Evolutionary conservation across 2,888 invertebrate genomes (phyloP).

Genomic region (Chelonus formosanus): DNA sequence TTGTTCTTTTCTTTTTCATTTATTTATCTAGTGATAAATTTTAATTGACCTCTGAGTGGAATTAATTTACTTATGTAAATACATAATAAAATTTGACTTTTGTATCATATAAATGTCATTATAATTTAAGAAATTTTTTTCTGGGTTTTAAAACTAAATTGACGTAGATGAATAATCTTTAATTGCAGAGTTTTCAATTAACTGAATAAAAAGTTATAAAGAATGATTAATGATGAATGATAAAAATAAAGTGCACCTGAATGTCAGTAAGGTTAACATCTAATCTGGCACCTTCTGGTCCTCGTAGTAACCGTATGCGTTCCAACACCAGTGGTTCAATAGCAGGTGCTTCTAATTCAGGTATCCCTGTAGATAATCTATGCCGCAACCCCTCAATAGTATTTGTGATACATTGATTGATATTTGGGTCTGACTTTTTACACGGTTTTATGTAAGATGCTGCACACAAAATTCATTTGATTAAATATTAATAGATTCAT

Average conservation of each 20-base stretch:
- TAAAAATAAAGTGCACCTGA: conserved; percentile 42
- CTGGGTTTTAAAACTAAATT: too few species aligned
- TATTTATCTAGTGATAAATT: too few species aligned
- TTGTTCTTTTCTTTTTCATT: too few species aligned
- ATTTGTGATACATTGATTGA: conserved; percentile 72
- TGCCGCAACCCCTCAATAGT: conserved; percentile 71
- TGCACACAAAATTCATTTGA: conserved; percentile 58
- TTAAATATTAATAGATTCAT: neutral
- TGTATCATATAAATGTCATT: too few species aligned
- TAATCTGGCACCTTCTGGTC: conserved; percentile 68
- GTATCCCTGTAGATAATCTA: conserved; percentile 72
- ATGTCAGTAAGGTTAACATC: conserved; percentile 60
- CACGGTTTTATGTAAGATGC: conserved; percentile 75
- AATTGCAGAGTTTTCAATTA: too few species aligned
- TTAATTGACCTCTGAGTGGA: too few species aligned
- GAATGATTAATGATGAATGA: neutral
- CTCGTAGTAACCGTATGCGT: conserved; percentile 71
- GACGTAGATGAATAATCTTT: too few species aligned
- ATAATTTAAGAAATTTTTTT: too few species aligned
- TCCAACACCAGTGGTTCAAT: conserved; percentile 73
- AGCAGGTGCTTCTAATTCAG: conserved; percentile 74
- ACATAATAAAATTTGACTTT: too few species aligned
- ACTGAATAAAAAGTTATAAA: too few species aligned
- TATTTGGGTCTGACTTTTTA: conserved; percentile 71
- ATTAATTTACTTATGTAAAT: too few species aligned